Conservation (phyloP, 2,113 vertebrate species). For the Haemorhous mexicanus region DNA sequence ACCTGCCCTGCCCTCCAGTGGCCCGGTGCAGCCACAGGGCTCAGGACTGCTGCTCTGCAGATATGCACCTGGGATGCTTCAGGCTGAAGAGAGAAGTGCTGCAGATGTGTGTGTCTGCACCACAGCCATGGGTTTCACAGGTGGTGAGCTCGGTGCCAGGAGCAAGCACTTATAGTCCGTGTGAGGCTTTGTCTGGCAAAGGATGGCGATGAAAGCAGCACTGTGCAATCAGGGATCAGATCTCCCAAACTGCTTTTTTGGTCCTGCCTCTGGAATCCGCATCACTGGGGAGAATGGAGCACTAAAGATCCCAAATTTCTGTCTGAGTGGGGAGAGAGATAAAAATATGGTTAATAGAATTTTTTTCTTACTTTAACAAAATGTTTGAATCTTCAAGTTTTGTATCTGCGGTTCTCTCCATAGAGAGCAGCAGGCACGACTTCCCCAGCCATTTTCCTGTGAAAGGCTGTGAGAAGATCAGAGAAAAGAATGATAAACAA, state of each 20-base stretch:
- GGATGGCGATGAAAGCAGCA: background rate
- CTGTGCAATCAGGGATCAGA: background rate
- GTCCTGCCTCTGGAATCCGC: background rate
- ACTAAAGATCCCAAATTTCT: background rate
- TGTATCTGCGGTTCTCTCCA: background rate
- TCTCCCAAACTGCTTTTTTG: background rate
- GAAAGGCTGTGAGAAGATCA: no score
- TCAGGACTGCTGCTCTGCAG: background rate
- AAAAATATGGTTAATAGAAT: background rate
- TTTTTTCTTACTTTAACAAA: background rate
- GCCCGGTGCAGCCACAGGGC: background rate
- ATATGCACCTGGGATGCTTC: background rate
- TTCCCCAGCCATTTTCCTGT: background rate
- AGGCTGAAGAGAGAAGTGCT: background rate
- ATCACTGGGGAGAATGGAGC: background rate
- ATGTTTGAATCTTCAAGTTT: background rate
- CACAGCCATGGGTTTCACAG: background rate
- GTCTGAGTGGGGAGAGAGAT: background rate
- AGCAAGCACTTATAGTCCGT: accelerated
- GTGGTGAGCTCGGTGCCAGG: background rate
- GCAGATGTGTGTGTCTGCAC: background rate
- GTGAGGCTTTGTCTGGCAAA: background rate
- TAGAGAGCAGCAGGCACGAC: background rate
- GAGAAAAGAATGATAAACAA: background rate
- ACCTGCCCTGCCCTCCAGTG: slow-evolving; percentile 40